Conservation (phyloP, 2,113 vertebrate genomes). For the Nothobranchius kuhntae region DNA sequence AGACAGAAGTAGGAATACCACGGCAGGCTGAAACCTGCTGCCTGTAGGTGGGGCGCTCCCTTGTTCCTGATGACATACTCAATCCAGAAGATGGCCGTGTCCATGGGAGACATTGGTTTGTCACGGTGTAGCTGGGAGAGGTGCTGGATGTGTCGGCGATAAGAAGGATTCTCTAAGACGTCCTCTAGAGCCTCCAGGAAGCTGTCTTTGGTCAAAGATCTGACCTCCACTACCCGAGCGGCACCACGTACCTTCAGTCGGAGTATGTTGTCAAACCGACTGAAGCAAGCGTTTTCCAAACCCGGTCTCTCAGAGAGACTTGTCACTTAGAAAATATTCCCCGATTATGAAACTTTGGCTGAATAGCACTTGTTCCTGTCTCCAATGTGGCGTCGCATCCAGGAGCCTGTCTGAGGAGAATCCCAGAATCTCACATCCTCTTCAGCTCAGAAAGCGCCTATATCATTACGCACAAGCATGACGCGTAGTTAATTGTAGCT, state of each 20-base stretch:
- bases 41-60: constrained; percentile 71
- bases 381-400: no score
- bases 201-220: constrained; percentile 52
- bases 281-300: no score
- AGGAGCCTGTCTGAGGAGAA: no score
- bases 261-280: constrained; percentile 77
- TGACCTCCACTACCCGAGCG: constrained; percentile 61
- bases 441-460: no score
- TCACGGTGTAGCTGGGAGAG: constrained; percentile 75
- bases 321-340: no score
- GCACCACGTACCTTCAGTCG: constrained; percentile 68
- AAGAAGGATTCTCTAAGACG: constrained; percentile 69
- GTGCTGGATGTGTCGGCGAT: constrained; percentile 63
- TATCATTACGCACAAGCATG: no score
- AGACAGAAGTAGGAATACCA: constrained; percentile 78
- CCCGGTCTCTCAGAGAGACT: no score
- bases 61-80: constrained; percentile 78
- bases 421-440: no score
- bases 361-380: no score
- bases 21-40: constrained; percentile 58
- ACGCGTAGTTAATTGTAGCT: no score
- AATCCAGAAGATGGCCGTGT: constrained; percentile 79
- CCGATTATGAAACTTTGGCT: no score
- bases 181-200: constrained; percentile 70
- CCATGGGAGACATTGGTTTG: constrained; percentile 62